phyloP scores from a whole-genome alignment of 2,888 invertebrate genomes.

The Troilus luridus region DNA sequence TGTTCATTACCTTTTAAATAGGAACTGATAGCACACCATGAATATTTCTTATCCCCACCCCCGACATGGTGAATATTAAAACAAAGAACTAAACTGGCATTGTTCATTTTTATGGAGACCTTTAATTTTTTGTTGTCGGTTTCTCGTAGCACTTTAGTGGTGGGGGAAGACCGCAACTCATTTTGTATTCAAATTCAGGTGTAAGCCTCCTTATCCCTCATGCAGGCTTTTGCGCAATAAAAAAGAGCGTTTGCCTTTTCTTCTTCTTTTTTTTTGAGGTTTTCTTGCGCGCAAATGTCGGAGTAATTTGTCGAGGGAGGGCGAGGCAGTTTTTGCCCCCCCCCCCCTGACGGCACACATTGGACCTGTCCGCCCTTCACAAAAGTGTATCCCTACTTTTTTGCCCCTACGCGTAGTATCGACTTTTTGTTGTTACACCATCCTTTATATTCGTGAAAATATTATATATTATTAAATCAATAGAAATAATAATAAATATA shows the following conservation, averaged over 20 bases:
- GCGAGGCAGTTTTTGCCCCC: not conserved
- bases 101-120: constrained; percentile 46
- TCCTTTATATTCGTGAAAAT: not conserved
- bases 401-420: not conserved
- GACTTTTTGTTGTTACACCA: not conserved
- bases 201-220: constrained; percentile 35
- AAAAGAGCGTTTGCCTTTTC: not conserved
- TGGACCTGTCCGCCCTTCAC: not conserved
- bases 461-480: not conserved
- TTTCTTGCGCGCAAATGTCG: constrained; percentile 27
- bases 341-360: not conserved
- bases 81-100: not conserved
- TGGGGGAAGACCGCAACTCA: too few species aligned
- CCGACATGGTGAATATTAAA: constrained; percentile 10
- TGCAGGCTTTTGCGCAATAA: not conserved
- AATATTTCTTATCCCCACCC: not conserved
- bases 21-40: not conserved
- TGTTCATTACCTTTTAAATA: not conserved
- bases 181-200: constrained; percentile 55
- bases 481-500: too few species aligned
- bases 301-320: not conserved
- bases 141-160: not conserved
- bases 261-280: not conserved
- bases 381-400: constrained; percentile 5
- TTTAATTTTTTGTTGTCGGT: constrained; percentile 38